A percentile compares a stretch with the other conserved stretches of the same genome.
phyloP scores from a whole-genome alignment of 2,888 invertebrate species.

The Ophion ellenae region DNA sequence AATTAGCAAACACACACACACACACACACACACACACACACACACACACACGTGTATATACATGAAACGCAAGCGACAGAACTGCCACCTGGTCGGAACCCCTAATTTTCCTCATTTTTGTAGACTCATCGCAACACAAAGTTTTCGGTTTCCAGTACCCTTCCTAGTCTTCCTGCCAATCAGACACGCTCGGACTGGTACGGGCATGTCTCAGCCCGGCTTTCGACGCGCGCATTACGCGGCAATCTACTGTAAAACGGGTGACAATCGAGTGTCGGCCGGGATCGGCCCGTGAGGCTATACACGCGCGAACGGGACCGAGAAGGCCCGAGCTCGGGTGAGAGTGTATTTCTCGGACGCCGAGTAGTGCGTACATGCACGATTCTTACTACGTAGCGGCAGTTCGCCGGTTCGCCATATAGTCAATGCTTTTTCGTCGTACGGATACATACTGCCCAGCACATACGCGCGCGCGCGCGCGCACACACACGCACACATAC shows the following conservation, averaged over 20 bases:
- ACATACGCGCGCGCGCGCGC: background rate
- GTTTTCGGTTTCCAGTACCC: background rate
- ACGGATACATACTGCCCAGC: conserved; percentile 24
- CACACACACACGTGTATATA: too few species aligned
- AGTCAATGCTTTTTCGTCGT: conserved; percentile 19
- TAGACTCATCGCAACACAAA: background rate
- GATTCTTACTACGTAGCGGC: conserved; percentile 42
- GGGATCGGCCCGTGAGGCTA: background rate
- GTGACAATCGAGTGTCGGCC: background rate
- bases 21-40: too few species aligned
- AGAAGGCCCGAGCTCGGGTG: conserved; percentile 48
- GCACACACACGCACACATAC: too few species aligned
- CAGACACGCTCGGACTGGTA: background rate
- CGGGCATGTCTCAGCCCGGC: background rate
- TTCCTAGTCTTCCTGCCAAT: background rate
- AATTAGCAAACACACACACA: background rate
- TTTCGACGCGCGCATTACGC: conserved; percentile 10
- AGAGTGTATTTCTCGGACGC: conserved; percentile 26
- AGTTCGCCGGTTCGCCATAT: conserved; percentile 34
- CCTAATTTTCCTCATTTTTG: too few species aligned
- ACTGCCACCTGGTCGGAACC: too few species aligned
- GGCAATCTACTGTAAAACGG: conserved; percentile 24
- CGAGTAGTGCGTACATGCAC: conserved; percentile 1
- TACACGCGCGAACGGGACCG: conserved; percentile 46
- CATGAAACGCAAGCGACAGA: too few species aligned